phyloP scores from a whole-genome alignment of 2,113 vertebrate genomes.

The Uropsilus gracilis region DNA sequence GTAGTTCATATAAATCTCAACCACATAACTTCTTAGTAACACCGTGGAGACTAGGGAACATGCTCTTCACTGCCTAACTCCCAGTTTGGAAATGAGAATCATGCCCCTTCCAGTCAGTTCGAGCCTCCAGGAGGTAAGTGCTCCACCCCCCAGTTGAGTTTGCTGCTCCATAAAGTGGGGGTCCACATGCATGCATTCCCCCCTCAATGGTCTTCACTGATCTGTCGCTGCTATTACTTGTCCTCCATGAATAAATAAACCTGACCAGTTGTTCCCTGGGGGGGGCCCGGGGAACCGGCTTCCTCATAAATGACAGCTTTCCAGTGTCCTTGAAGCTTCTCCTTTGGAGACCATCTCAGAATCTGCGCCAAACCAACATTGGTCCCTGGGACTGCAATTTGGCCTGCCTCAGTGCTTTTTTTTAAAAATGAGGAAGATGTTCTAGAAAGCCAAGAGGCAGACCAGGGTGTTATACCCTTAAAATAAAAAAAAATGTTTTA shows the following conservation, averaged over 20 bases:
- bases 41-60: background rate
- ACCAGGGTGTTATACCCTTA: background rate
- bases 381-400: background rate
- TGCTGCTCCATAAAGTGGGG: too few relatives aligned
- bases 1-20: background rate
- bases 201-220: background rate
- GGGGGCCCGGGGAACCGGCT: too few relatives aligned
- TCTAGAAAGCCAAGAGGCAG: background rate
- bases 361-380: background rate
- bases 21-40: background rate
- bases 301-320: background rate
- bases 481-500: background rate
- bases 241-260: background rate
- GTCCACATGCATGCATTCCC: background rate
- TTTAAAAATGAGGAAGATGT: background rate
- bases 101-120: background rate
- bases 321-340: background rate
- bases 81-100: background rate
- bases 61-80: background rate
- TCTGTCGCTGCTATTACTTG: background rate
- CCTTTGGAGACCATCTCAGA: background rate
- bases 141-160: too few relatives aligned
- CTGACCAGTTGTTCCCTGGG: background rate
- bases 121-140: background rate
- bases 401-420: background rate